Conservation (phyloP, 2,797 vertebrate genomes). For the Lutjanus campechanus region DNA sequence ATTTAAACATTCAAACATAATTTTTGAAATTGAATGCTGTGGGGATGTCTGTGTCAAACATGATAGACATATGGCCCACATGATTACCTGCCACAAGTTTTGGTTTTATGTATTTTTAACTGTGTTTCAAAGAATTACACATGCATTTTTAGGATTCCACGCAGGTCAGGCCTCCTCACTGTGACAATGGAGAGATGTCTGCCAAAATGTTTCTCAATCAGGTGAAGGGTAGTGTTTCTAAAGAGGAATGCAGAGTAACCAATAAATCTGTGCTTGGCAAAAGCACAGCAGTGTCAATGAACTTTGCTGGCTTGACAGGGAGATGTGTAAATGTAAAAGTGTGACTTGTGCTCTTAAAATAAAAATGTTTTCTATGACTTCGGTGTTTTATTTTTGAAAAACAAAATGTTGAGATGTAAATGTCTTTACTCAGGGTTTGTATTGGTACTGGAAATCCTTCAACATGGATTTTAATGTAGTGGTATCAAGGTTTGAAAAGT, state of each 20-base stretch:
- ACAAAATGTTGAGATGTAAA: background rate
- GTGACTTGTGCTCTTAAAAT: constrained; percentile 60
- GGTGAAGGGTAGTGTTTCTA: constrained; percentile 26
- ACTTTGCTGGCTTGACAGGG: constrained; percentile 1
- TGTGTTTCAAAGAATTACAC: background rate
- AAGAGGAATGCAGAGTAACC: constrained; percentile 28
- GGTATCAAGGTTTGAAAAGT: no score
- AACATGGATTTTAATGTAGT: no score
- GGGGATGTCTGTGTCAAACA: background rate
- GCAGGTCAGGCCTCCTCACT: background rate
- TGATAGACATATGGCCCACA: background rate
- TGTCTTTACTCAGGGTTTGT: background rate
- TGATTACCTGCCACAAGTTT: background rate
- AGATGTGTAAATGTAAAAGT: constrained; percentile 42
- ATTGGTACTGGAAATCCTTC: background rate
- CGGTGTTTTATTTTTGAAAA: constrained; percentile 46
- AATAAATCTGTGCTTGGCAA: background rate
- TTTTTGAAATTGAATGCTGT: background rate
- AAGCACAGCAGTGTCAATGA: constrained; percentile 9
- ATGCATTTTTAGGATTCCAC: background rate
- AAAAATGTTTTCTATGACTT: constrained; percentile 56
- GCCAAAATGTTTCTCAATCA: constrained; percentile 17
- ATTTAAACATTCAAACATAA: background rate
- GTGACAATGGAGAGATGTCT: background rate
- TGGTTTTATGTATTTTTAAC: background rate